Base-by-base conservation (phyloP, 2,888 invertebrate species). In the Dioctria rufipes region DNA sequence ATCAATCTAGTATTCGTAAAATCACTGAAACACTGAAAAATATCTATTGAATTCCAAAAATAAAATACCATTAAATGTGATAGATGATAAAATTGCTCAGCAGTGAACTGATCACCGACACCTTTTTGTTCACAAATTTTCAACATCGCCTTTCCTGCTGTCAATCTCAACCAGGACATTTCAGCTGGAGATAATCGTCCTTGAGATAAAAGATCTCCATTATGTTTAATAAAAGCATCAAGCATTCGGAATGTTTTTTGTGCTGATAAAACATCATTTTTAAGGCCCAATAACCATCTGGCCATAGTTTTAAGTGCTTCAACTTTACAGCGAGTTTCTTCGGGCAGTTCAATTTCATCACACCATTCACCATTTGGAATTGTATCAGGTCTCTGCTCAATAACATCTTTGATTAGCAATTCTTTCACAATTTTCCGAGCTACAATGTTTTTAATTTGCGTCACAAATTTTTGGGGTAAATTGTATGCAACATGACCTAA, bases 51-150 rank as follows among this genome's bases (percentile, higher is more conserved):
- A 51, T 37, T 25, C n/a, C 40, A 78, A 82, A 25, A 25, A 25
- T 25, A 25, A 25, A 95, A 94, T 86, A 95, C 94, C 93, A 98
- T 96, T 81, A 98, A 92, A 86, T 95, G 94, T 2, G 98, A 96
- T 49, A 98, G 91, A 87, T 96, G 96, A 87, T 97, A 98, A 90
- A 97, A 98, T 90, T 98, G 98, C 85, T 97, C 97, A 0, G 96
- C 95, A 3, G 95, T 96, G 87, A 96, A 96, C 88, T 98, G 96
- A 88, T 98, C 98, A 0, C 97, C 96, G 78, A 97, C 98, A 71
- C 96, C 96, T 87, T 97, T 97, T 89, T 98, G 98, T 86, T 98
- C 98, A 89, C 97, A 98, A 71, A 99, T 95, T 90, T 98, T 98
- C 77, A 99, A 90, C 95, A 98, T 97, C 69, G 97, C 97, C 88